Percentiles rank a stretch among this genome's conserved stretches.
phyloP scores from a whole-genome alignment of 2,888 invertebrate species.

The Chaetogeoica ovagalla region DNA sequence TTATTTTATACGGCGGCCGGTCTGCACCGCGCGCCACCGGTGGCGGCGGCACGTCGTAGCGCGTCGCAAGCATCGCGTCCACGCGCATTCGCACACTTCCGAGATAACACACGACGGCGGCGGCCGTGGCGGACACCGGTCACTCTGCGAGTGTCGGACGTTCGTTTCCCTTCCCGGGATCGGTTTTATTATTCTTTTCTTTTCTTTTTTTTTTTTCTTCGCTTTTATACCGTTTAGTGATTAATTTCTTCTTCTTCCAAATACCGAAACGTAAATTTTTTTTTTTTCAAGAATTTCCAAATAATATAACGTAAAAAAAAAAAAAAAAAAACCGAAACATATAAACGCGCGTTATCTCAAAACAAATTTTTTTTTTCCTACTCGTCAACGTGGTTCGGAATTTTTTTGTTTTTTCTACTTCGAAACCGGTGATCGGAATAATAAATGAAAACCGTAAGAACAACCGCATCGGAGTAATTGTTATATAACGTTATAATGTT shows the following conservation, averaged over 20 bases:
- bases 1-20: background rate
- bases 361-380: too few species aligned
- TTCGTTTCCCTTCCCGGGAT: constrained; percentile 35
- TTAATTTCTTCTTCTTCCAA: background rate
- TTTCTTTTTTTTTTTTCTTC: constrained; percentile 1
- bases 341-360: too few species aligned
- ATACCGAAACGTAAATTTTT: background rate
- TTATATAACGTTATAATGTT: background rate
- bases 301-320: too few species aligned
- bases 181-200: background rate
- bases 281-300: background rate
- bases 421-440: too few species aligned
- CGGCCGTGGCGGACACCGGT: constrained; percentile 51
- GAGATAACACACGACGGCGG: constrained; percentile 53
- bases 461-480: too few species aligned
- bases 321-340: too few species aligned
- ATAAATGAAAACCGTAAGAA: background rate
- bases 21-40: constrained; percentile 41
- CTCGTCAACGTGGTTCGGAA: too few species aligned
- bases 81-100: constrained; percentile 31
- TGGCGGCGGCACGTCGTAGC: constrained; percentile 32
- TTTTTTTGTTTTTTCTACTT: too few species aligned
- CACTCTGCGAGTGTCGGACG: constrained; percentile 52
- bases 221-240: constrained; percentile 4
- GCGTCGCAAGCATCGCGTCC: constrained; percentile 19